phyloP scores from a whole-genome alignment of 1,140 invertebrate genomes.

The Propsilocerus akamusi region DNA sequence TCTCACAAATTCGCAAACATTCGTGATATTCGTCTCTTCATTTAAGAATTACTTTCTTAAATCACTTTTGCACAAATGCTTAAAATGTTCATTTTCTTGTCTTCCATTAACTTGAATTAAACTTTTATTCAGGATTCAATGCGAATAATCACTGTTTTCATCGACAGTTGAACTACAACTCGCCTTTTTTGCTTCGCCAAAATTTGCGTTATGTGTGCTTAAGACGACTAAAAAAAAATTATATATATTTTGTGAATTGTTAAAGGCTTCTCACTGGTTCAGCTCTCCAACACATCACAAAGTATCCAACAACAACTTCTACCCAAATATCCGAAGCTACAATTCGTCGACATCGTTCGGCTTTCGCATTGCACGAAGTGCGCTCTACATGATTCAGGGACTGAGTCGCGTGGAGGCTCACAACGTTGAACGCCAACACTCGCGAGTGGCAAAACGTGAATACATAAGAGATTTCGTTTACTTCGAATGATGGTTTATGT shows the following conservation, averaged over 20 bases:
- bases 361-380: background rate
- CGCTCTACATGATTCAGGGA: background rate
- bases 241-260: background rate
- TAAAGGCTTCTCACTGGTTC: slow-evolving; percentile 3
- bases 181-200: background rate
- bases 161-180: slow-evolving; percentile 1
- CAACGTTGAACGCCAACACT: background rate
- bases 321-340: background rate
- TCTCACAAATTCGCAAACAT: too few species aligned
- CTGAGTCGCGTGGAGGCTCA: background rate
- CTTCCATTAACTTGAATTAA: too few species aligned
- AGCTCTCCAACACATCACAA: background rate
- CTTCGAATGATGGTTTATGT: too few species aligned
- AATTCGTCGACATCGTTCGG: background rate
- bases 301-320: background rate
- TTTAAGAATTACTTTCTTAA: too few species aligned
- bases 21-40: too few species aligned
- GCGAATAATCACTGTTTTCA: slow-evolving; percentile 1
- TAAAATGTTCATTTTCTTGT: too few species aligned
- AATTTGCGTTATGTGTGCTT: slow-evolving; percentile 4
- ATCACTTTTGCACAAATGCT: too few species aligned
- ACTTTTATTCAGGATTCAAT: too few species aligned
- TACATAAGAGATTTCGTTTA: background rate
- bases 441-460: background rate
- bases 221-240: slow-evolving; percentile 1